Evolutionary conservation across 1,140 invertebrate genomes (phyloP).

Genomic region (Oedothorax gibbosus): DNA sequence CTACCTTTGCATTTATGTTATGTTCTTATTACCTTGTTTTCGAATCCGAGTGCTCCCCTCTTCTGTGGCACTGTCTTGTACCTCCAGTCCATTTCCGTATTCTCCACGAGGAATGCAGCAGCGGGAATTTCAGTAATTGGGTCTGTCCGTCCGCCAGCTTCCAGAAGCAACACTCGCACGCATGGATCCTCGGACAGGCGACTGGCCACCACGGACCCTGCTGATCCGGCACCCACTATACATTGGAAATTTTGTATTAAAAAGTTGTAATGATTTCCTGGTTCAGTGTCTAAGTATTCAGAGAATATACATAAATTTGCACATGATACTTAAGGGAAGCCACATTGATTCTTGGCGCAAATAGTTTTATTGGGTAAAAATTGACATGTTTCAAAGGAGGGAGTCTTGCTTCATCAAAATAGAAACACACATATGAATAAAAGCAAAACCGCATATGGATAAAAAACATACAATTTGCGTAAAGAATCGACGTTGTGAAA

Average conservation of each 20-base stretch:
- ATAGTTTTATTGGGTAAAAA: too few relatives aligned
- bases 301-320: too few relatives aligned
- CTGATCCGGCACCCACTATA: slow-evolving; percentile 80
- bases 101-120: slow-evolving; percentile 72
- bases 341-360: too few relatives aligned
- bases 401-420: too few relatives aligned
- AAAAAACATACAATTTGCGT: too few relatives aligned
- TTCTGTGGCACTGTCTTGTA: slow-evolving; percentile 78
- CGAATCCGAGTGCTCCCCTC: slow-evolving; percentile 73
- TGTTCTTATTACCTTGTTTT: slow-evolving; percentile 73
- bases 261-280: too few relatives aligned
- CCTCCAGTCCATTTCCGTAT: slow-evolving; percentile 77
- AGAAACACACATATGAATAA: too few relatives aligned
- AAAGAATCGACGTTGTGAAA: too few relatives aligned
- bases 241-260: neutral
- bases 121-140: slow-evolving; percentile 88
- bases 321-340: neutral
- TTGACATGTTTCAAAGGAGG: too few relatives aligned
- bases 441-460: too few relatives aligned
- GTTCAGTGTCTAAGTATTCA: too few relatives aligned
- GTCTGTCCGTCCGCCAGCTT: slow-evolving; percentile 83
- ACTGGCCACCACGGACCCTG: slow-evolving; percentile 77
- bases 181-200: slow-evolving; percentile 74
- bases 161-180: slow-evolving; percentile 75
- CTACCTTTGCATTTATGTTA: neutral